Evolutionary conservation across 1,140 invertebrate species (phyloP).

Genomic region (Aphelinus atriplicis): DNA sequence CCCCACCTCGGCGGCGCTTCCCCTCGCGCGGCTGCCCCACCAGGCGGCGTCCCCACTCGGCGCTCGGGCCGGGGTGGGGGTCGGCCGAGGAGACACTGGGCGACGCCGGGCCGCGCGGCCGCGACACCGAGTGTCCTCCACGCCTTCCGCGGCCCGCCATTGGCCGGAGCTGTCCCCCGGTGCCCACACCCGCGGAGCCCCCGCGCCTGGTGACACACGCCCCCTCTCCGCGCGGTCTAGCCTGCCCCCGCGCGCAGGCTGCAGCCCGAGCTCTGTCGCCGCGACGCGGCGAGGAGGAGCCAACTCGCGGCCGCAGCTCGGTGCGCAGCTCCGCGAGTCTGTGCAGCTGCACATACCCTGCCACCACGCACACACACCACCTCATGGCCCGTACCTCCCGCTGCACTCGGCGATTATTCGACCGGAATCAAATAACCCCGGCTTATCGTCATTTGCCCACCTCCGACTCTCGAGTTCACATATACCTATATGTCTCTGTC

Average conservation of each 20-base stretch:
- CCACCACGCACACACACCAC: too few species aligned
- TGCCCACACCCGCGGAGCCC: slow-evolving; percentile 47
- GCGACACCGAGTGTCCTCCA: slow-evolving; percentile 48
- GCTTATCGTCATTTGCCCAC: too few species aligned
- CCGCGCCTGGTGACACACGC: slow-evolving; percentile 61
- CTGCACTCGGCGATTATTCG: too few species aligned
- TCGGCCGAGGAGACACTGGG: slow-evolving; percentile 12
- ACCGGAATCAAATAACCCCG: too few species aligned
- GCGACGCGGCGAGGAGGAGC: neutral
- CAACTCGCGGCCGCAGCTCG: too few species aligned
- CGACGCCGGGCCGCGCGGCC: slow-evolving; percentile 36
- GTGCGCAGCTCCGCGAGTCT: too few species aligned
- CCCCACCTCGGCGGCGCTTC: slow-evolving; percentile 24
- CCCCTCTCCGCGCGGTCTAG: slow-evolving; percentile 45
- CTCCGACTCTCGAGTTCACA: too few species aligned
- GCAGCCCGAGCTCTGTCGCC: neutral
- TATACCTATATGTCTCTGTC: too few species aligned
- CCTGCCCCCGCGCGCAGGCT: too few species aligned
- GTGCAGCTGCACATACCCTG: too few species aligned
- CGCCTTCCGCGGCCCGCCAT: slow-evolving; percentile 60
- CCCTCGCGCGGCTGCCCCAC: slow-evolving; percentile 2
- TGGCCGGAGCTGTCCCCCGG: slow-evolving; percentile 61
- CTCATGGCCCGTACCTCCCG: too few species aligned
- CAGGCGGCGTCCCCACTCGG: neutral
- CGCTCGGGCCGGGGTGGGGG: neutral